These are phyloP conservation scores for Nannobrachium achirus DNA, from an alignment of 2,113 vertebrate genomes.

Conservation along the genomic window DNA sequence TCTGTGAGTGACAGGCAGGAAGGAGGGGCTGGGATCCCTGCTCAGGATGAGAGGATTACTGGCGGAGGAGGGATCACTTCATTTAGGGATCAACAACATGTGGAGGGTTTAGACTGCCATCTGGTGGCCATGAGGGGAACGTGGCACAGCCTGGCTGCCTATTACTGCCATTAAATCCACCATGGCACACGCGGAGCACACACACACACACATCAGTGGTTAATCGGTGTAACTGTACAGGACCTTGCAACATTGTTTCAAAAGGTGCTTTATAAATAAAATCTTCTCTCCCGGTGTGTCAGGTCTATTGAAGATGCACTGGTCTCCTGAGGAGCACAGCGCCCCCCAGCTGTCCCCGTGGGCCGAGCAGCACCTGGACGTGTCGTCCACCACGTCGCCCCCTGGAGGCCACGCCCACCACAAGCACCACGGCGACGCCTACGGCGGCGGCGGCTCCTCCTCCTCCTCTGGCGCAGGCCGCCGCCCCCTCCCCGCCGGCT, in stretches of 20 bases:
- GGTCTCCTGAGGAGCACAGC: constrained; percentile 95
- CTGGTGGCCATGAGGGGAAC: constrained; percentile 64
- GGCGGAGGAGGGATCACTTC: constrained; percentile 71
- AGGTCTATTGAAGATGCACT: constrained; percentile 96
- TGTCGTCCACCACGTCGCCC: constrained; percentile 93
- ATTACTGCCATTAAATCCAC: too few species aligned
- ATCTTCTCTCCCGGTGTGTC: constrained; percentile 11
- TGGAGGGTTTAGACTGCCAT: constrained; percentile 64
- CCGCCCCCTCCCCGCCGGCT: constrained; percentile 51
- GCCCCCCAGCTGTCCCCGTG: constrained; percentile 95
- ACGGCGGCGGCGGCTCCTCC: constrained; percentile 74
- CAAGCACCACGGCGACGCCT: constrained; percentile 89
- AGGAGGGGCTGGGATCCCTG: constrained; percentile 45
- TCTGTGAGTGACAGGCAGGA: too few species aligned
- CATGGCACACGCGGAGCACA: too few species aligned
- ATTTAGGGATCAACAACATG: constrained; percentile 74
- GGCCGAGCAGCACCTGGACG: constrained; percentile 96
- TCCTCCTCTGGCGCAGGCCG: constrained; percentile 81
- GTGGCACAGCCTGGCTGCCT: constrained; percentile 48
- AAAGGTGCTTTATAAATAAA: constrained; percentile 6
- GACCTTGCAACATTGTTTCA: neutral
- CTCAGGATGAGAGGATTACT: constrained; percentile 75
- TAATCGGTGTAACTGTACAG: neutral
- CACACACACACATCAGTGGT: neutral
- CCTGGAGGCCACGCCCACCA: constrained; percentile 83